Conservation (phyloP, 2,797 vertebrate species). For the Eupleurogrammus muticus region DNA sequence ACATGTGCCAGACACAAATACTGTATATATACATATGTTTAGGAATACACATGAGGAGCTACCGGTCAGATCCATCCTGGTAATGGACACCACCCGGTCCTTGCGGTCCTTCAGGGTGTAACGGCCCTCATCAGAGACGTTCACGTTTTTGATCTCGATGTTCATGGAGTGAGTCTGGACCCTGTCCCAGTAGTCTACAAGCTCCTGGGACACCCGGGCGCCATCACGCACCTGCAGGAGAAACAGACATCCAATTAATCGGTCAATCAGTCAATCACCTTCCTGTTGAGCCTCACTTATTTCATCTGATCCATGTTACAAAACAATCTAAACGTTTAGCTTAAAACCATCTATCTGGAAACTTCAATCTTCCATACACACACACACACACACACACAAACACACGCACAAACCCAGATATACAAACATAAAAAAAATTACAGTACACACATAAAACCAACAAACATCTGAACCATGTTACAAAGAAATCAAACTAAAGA, state of each 20-base stretch:
- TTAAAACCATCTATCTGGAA: neutral
- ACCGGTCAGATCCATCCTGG: constrained; percentile 75
- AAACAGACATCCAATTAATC: neutral
- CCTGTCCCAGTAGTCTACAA: constrained; percentile 60
- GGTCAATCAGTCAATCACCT: neutral
- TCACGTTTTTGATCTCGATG: constrained; percentile 67
- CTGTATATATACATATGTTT: neutral
- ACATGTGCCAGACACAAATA: neutral
- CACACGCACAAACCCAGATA: neutral
- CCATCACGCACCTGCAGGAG: constrained; percentile 63
- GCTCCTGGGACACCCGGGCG: constrained; percentile 35
- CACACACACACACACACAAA: too few species aligned
- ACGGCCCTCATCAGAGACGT: constrained; percentile 67
- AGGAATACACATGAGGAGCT: neutral
- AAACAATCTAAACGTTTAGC: neutral
- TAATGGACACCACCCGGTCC: constrained; percentile 57
- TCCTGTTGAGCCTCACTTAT: neutral
- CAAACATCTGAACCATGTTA: too few species aligned
- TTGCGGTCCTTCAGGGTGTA: constrained; percentile 62
- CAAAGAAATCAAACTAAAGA: too few species aligned
- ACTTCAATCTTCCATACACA: too few species aligned
- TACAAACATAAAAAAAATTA: too few species aligned
- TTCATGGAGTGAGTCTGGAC: constrained; percentile 23
- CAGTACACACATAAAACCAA: too few species aligned
- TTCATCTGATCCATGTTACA: neutral